Conservation (phyloP, 2,888 invertebrate species). For the Pammene aurita region DNA sequence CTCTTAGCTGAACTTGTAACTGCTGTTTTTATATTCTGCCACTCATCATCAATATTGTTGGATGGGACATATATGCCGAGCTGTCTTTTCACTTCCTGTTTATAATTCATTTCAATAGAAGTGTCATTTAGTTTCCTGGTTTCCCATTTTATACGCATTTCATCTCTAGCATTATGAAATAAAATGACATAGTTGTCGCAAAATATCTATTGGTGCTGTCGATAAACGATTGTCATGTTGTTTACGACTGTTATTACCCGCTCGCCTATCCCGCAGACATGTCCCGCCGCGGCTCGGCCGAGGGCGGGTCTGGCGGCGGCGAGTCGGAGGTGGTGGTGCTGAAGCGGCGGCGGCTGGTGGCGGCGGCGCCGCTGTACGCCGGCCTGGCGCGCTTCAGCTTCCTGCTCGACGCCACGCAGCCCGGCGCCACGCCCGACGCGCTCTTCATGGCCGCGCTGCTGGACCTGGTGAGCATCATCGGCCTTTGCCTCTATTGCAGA, state of each 20-base stretch:
- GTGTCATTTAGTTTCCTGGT: too few relatives aligned
- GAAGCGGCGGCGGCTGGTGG: conserved; percentile 93
- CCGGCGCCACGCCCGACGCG: conserved; percentile 98
- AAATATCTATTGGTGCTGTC: too few relatives aligned
- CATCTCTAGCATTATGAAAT: too few relatives aligned
- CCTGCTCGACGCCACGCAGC: conserved; percentile 96
- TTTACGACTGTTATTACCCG: neutral
- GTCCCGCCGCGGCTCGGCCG: conserved; percentile 91
- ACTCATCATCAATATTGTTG: too few relatives aligned
- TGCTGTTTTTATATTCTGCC: too few relatives aligned
- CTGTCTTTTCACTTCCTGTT: too few relatives aligned
- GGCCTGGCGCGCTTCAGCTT: conserved; percentile 96
- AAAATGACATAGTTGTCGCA: too few relatives aligned
- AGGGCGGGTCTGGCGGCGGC: conserved; percentile 86
- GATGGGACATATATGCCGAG: too few relatives aligned
- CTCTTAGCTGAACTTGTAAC: too few relatives aligned
- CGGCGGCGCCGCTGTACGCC: conserved; percentile 89
- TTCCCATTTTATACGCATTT: too few relatives aligned
- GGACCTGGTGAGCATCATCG: conserved; percentile 90
- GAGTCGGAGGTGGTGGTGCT: conserved; percentile 95
- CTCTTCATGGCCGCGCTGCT: conserved; percentile 96
- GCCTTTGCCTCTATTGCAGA: neutral
- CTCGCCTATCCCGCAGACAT: conserved; percentile 54
- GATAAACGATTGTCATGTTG: neutral
- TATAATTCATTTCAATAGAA: too few relatives aligned